These are phyloP conservation scores for Physella acuta DNA, from an alignment of 1,140 invertebrate genomes.

Conservation along the genomic window DNA sequence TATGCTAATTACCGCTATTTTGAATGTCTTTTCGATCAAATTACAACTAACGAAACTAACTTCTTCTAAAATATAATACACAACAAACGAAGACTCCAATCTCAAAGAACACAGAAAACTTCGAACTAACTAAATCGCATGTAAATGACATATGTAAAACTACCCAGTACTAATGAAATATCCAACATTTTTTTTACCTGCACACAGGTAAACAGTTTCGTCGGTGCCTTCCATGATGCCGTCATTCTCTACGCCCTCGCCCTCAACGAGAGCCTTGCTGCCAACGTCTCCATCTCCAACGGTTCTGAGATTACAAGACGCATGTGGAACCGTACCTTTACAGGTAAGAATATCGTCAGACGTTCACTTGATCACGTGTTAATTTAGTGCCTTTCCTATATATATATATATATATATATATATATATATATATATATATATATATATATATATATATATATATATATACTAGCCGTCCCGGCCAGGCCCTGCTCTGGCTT, in stretches of 20 bases:
- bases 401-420: no score
- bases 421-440: no score
- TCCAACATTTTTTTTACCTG: background rate
- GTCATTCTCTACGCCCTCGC: conserved; percentile 87
- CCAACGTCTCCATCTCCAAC: conserved; percentile 37
- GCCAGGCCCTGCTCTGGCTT: no score
- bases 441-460: no score
- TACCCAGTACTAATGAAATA: background rate
- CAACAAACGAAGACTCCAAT: background rate
- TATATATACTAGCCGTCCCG: no score
- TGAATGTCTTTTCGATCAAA: no score
- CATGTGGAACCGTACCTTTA: conserved; percentile 82
- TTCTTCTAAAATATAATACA: no score
- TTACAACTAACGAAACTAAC: no score
- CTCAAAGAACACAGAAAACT: background rate
- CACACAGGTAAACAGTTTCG: conserved; percentile 68
- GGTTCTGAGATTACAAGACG: conserved; percentile 42
- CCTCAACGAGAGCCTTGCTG: conserved; percentile 59
- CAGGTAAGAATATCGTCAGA: no score
- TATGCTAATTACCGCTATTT: no score
- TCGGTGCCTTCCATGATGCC: conserved; percentile 90
- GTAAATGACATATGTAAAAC: background rate
- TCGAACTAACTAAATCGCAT: background rate
- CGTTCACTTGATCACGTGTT: no score
- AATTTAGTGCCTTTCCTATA: no score